Evolutionary conservation across 2,797 vertebrate species (phyloP).

Genomic region (Gambusia yucatana): DNA sequence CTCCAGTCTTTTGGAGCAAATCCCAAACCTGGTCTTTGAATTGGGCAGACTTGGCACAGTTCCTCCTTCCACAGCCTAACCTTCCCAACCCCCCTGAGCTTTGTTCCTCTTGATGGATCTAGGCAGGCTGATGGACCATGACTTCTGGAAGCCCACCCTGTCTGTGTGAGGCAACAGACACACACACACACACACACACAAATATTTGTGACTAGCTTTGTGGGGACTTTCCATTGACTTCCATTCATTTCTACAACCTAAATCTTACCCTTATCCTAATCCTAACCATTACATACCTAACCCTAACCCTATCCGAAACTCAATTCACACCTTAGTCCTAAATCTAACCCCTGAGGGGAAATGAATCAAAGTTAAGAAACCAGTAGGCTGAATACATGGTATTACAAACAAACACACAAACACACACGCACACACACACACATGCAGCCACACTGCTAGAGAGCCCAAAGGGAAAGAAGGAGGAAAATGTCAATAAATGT

Average conservation of each 20-base stretch:
- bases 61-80: conserved; percentile 40
- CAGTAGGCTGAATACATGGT: too few relatives aligned
- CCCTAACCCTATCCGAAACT: too few relatives aligned
- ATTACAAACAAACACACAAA: not conserved
- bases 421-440: conserved; percentile 21
- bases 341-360: too few relatives aligned
- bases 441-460: conserved; percentile 65
- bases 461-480: conserved; percentile 42
- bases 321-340: too few relatives aligned
- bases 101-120: conserved; percentile 83
- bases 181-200: conserved; percentile 48
- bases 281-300: too few relatives aligned
- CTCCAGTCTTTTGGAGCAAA: conserved; percentile 79
- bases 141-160: conserved; percentile 80
- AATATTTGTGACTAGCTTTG: too few relatives aligned
- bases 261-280: too few relatives aligned
- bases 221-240: too few relatives aligned
- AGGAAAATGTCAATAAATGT: conserved; percentile 45
- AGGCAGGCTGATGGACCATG: conserved; percentile 76
- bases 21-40: conserved; percentile 86
- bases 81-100: conserved; percentile 45
- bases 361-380: too few relatives aligned
- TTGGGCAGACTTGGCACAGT: conserved; percentile 67
- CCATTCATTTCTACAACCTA: too few relatives aligned
- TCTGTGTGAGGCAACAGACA: conserved; percentile 69